Evolutionary conservation across 2,113 vertebrate species (phyloP).

Genomic region (Nannobrachium achirus): DNA sequence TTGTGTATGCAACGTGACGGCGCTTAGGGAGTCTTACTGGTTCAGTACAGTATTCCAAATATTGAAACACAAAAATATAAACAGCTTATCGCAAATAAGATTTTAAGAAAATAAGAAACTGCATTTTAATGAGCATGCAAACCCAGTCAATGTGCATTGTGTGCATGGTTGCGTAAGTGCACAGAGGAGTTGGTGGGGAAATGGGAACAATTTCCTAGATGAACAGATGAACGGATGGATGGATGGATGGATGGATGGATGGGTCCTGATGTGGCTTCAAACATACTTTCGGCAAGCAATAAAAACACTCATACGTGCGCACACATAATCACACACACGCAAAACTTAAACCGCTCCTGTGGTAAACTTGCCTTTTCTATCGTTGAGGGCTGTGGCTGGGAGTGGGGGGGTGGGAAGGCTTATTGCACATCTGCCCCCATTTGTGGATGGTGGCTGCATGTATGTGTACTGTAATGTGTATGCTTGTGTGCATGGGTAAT

Average conservation of each 20-base stretch:
- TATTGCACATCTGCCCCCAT: conserved; percentile 21
- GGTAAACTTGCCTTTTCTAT: conserved; percentile 29
- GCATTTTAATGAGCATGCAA: no score
- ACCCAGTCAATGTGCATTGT: no score
- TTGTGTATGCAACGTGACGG: no score
- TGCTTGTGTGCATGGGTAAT: neutral
- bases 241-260: neutral
- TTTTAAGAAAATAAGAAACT: no score
- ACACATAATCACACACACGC: neutral
- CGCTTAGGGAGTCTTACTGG: no score
- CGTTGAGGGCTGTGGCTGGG: conserved; percentile 1
- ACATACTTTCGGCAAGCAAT: conserved; percentile 18
- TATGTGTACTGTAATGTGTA: neutral
- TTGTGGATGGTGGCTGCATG: conserved; percentile 11
- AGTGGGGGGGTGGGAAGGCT: neutral
- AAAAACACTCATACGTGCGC: conserved; percentile 17
- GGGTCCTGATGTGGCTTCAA: conserved; percentile 36
- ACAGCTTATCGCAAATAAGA: no score
- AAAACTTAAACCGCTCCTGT: conserved; percentile 2
- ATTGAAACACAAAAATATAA: no score
- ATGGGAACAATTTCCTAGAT: conserved; percentile 23
- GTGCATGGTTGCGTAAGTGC: no score
- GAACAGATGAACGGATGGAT: neutral
- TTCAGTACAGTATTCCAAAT: no score
- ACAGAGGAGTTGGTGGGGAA: neutral